A percentile compares a stretch with the other conserved stretches of the same genome.
phyloP scores from a whole-genome alignment of 2,888 invertebrate genomes.

The Drosophila barbarae region DNA sequence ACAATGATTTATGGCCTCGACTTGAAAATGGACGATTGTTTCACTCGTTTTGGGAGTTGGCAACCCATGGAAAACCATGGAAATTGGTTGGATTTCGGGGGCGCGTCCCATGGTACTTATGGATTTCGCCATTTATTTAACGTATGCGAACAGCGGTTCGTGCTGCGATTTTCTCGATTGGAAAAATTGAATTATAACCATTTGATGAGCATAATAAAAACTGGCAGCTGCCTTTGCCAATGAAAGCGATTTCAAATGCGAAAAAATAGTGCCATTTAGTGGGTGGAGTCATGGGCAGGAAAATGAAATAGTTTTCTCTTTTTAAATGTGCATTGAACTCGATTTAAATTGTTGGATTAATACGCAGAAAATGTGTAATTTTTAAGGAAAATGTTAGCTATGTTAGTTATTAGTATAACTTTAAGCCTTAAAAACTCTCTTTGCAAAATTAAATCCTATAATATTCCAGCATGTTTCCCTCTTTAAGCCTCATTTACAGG shows the following conservation, averaged over 20 bases:
- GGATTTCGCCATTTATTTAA: conserved; percentile 62
- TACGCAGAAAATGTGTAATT: too few relatives aligned
- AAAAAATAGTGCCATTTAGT: conserved; percentile 8
- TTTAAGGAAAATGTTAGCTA: background rate
- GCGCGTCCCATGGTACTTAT: conserved; percentile 47
- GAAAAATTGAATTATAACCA: conserved; percentile 71
- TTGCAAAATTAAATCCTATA: background rate
- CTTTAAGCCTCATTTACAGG: background rate
- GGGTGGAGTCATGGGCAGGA: background rate
- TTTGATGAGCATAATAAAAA: conserved; percentile 68
- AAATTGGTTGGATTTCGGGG: conserved; percentile 16
- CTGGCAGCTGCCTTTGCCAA: conserved; percentile 56
- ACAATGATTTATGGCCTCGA: conserved; percentile 56
- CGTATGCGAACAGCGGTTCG: conserved; percentile 57
- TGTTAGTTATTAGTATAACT: background rate
- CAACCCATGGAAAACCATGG: conserved; percentile 26
- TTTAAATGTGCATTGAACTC: conserved; percentile 2
- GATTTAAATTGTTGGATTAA: too few relatives aligned
- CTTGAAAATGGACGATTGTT: conserved; percentile 43
- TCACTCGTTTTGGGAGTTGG: conserved; percentile 24
- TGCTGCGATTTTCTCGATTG: conserved; percentile 64
- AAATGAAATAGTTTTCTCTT: conserved; percentile 9
- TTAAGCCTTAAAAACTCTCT: too few relatives aligned
- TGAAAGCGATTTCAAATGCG: conserved; percentile 19
- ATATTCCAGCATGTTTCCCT: background rate